Conservation (phyloP, 30 jellyfish, hydroid and myxozoan genomes). For the Sanderia malayensis region DNA sequence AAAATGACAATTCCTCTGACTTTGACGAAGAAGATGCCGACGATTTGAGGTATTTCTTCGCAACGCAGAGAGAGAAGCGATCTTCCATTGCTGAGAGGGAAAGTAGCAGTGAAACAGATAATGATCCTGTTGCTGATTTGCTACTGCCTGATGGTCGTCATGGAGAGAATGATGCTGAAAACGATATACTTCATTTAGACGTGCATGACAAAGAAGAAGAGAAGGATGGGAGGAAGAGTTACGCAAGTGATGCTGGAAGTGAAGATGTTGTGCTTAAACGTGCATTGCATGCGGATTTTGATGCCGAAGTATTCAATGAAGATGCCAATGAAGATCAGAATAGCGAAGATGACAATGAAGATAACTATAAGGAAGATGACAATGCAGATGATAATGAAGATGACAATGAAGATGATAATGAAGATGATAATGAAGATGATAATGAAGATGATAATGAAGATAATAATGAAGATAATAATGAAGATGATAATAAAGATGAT, state of each 20-base stretch:
- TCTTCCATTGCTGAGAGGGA: background rate
- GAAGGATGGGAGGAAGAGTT: too few relatives aligned
- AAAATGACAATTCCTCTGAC: constrained; percentile 13
- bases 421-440: background rate
- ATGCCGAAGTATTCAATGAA: too few relatives aligned
- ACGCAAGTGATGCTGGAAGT: too few relatives aligned
- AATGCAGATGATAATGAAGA: too few relatives aligned
- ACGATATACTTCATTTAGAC: too few relatives aligned
- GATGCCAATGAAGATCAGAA: too few relatives aligned
- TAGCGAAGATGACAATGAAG: background rate
- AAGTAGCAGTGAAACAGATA: background rate
- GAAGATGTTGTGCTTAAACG: too few relatives aligned
- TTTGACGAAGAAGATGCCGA: constrained; percentile 56
- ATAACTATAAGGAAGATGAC: background rate
- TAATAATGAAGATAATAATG: too few relatives aligned
- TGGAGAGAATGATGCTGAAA: too few relatives aligned
- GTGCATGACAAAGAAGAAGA: too few relatives aligned
- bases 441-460: background rate
- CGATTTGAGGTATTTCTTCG: constrained; percentile 35
- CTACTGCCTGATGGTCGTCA: background rate
- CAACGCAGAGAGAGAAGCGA: constrained; percentile 32
- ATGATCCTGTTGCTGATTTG: background rate
- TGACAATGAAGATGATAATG: background rate
- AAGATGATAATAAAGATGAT: too few relatives aligned
- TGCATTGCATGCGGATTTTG: too few relatives aligned